A percentile compares a stretch with the other conserved stretches of the same genome.
Evolutionary conservation across 2,797 vertebrate species (phyloP).

Genomic region (Melanotaenia parkinsoni): DNA sequence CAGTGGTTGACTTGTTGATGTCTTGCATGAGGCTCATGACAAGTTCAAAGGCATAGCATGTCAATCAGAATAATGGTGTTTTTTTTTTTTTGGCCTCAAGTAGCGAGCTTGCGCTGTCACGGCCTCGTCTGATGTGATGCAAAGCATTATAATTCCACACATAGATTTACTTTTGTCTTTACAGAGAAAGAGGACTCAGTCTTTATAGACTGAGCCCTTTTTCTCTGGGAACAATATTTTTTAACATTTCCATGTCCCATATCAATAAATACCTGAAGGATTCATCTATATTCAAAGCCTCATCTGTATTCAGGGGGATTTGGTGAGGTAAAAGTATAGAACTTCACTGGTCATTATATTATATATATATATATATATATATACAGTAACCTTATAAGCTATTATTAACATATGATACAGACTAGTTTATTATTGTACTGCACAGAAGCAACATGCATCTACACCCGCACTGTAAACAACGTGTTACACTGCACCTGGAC

Average conservation of each 20-base stretch:
- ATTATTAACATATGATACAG: too few relatives aligned
- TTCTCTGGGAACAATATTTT: not conserved
- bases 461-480: too few relatives aligned
- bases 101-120: not conserved
- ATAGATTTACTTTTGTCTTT: not conserved
- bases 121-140: not conserved
- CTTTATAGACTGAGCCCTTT: not conserved
- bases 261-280: not conserved
- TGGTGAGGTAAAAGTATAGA: too few relatives aligned
- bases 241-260: too few relatives aligned
- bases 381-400: too few relatives aligned
- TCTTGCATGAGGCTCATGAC: not conserved
- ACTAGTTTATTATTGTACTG: too few relatives aligned
- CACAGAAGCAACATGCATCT: too few relatives aligned
- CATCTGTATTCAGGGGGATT: not conserved
- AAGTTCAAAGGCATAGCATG: not conserved
- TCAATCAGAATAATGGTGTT: not conserved
- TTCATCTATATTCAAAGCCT: not conserved
- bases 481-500: too few relatives aligned
- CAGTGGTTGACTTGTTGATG: not conserved
- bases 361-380: too few relatives aligned
- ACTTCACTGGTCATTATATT: too few relatives aligned
- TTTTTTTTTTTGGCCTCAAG: not conserved
- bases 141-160: not conserved
- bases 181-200: not conserved